Conservation (phyloP, 1,140 invertebrate genomes). For the Dreissena polymorpha region DNA sequence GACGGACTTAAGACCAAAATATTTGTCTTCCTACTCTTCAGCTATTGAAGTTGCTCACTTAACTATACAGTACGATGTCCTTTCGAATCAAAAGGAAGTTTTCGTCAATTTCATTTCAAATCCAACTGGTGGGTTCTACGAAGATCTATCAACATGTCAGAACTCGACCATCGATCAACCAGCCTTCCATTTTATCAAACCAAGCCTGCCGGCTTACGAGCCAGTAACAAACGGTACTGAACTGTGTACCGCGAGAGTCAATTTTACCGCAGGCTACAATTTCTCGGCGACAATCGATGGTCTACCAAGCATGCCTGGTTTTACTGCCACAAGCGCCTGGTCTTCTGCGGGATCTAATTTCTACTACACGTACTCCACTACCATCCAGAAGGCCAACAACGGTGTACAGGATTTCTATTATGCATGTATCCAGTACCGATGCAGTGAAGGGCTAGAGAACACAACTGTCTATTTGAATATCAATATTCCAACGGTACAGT, state of each 20-base stretch:
- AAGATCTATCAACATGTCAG: neutral
- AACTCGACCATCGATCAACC: neutral
- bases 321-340: constrained; percentile 25
- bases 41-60: neutral
- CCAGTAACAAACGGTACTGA: neutral
- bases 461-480: neutral
- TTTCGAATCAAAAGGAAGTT: constrained; percentile 16
- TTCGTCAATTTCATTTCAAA: constrained; percentile 12
- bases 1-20: constrained; percentile 10
- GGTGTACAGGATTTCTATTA: too few relatives aligned
- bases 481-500: neutral
- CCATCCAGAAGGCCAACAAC: too few relatives aligned
- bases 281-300: constrained; percentile 6
- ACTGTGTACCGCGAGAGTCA: constrained; percentile 27
- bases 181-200: constrained; percentile 27
- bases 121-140: constrained; percentile 15
- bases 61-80: constrained; percentile 11
- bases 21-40: constrained; percentile 6
- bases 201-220: neutral
- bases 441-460: neutral
- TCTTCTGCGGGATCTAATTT: neutral
- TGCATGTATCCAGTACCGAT: neutral
- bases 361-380: too few relatives aligned
- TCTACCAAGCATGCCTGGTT: neutral
- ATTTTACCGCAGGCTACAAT: neutral